These are phyloP conservation scores for Sesia bembeciformis DNA, from an alignment of 2,888 invertebrate species.

Conservation along the genomic window DNA sequence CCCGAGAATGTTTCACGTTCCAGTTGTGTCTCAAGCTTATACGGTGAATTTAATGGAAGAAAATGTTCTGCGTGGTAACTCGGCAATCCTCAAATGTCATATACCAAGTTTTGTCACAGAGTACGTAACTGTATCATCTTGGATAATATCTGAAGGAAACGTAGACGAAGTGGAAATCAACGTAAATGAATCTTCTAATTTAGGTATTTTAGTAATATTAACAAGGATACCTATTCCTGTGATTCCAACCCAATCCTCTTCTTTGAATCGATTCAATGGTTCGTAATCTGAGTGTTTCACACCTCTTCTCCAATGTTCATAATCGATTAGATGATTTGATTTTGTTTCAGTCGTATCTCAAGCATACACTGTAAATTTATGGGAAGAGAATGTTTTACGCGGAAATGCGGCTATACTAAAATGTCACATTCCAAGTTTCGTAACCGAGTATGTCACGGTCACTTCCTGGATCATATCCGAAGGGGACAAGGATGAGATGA, in stretches of 20 bases:
- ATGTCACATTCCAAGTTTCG: constrained; percentile 95
- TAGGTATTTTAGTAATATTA: constrained; percentile 34
- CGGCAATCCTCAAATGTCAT: constrained; percentile 92
- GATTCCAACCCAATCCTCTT: neutral
- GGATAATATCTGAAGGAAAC: constrained; percentile 87
- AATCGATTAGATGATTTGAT: neutral
- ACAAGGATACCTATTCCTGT: constrained; percentile 8
- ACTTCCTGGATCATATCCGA: constrained; percentile 90
- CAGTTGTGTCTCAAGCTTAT: constrained; percentile 93
- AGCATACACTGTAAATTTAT: constrained; percentile 90
- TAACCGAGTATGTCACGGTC: constrained; percentile 90
- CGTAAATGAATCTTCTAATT: constrained; percentile 41
- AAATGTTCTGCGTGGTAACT: constrained; percentile 91
- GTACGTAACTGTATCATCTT: constrained; percentile 89
- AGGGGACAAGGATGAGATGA: constrained; percentile 56
- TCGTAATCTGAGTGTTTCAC: neutral
- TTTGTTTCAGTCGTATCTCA: constrained; percentile 88
- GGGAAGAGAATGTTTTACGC: constrained; percentile 93
- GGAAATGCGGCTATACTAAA: constrained; percentile 93
- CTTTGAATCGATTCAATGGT: neutral
- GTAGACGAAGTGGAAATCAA: constrained; percentile 59
- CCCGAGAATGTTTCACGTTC: constrained; percentile 33
- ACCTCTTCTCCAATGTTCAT: neutral
- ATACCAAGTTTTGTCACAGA: constrained; percentile 95
- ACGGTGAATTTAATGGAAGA: constrained; percentile 94